Percentiles rank a stretch among this genome's conserved stretches.
Conservation (phyloP, 2,888 invertebrate genomes). For the Aspidiotus rigidus region DNA sequence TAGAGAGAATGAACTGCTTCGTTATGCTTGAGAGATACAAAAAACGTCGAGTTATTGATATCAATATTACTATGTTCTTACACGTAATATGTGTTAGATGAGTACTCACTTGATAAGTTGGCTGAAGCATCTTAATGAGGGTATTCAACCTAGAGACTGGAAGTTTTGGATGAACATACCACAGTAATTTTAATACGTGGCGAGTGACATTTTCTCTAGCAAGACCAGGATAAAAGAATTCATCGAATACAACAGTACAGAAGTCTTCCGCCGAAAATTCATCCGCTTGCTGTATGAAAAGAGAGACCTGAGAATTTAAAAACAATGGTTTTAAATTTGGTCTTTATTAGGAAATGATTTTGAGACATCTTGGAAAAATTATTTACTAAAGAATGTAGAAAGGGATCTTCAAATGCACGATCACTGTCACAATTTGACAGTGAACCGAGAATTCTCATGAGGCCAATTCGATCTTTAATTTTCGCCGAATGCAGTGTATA, state of each 20-base stretch:
- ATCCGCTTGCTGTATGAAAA: constrained; percentile 78
- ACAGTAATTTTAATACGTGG: constrained; percentile 79
- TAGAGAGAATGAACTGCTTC: constrained; percentile 74
- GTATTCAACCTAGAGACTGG: constrained; percentile 69
- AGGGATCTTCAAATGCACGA: constrained; percentile 88
- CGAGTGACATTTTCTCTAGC: constrained; percentile 83
- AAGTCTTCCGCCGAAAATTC: constrained; percentile 91
- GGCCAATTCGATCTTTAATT: constrained; percentile 66
- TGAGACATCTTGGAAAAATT: constrained; percentile 4
- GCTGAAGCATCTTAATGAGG: constrained; percentile 68
- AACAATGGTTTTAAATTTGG: constrained; percentile 6
- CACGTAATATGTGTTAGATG: background rate
- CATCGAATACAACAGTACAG: constrained; percentile 89
- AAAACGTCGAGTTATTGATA: constrained; percentile 12
- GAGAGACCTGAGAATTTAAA: constrained; percentile 49
- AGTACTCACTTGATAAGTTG: constrained; percentile 45
- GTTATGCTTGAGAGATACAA: constrained; percentile 54
- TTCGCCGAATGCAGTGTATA: constrained; percentile 83
- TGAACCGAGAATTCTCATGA: constrained; percentile 78
- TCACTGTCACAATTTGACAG: constrained; percentile 85
- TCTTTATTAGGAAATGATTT: background rate
- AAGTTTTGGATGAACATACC: constrained; percentile 80
- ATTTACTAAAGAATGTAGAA: constrained; percentile 75
- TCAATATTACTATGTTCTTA: too few species aligned
- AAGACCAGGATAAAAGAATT: constrained; percentile 84